phyloP scores from a whole-genome alignment of 2,113 vertebrate genomes.

The Oncorhynchus mykiss region DNA sequence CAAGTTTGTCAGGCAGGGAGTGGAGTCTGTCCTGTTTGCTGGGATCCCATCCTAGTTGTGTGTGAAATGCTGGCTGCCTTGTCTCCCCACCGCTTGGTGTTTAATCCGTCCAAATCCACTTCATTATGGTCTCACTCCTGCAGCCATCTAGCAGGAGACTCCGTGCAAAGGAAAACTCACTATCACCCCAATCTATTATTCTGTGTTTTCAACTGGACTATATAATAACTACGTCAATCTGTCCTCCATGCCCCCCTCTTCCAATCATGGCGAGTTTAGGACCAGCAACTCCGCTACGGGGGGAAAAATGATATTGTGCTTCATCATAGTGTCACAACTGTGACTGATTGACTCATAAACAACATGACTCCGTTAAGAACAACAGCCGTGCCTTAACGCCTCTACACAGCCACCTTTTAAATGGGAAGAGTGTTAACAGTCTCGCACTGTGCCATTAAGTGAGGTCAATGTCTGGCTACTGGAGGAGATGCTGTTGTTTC shows the following conservation, averaged over 20 bases:
- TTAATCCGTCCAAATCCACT: slow-evolving; percentile 67
- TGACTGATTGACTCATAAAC: neutral
- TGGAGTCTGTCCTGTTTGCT: slow-evolving; percentile 28
- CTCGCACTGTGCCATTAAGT: neutral
- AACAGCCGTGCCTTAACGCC: neutral
- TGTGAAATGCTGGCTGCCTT: slow-evolving; percentile 62
- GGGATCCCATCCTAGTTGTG: slow-evolving; percentile 53
- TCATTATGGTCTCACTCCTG: slow-evolving; percentile 57
- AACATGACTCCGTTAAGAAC: slow-evolving; percentile 4
- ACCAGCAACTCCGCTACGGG: neutral
- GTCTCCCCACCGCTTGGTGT: slow-evolving; percentile 58
- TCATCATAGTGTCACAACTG: neutral
- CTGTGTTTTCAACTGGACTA: neutral
- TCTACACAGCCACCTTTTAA: neutral
- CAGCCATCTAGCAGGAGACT: neutral
- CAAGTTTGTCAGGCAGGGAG: slow-evolving; percentile 37
- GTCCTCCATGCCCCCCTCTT: neutral
- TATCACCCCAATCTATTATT: neutral
- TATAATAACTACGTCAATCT: neutral
- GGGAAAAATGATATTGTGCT: too few relatives aligned
- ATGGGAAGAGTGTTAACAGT: slow-evolving; percentile 1
- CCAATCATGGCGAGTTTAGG: neutral
- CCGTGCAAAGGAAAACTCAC: too few relatives aligned
- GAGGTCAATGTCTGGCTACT: slow-evolving; percentile 7
- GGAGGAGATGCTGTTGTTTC: slow-evolving; percentile 7